Percentiles rank a stretch among this genome's conserved stretches.
These are phyloP conservation scores for Nomada goodeniana DNA, from an alignment of 2,888 invertebrate genomes.

Conservation along the genomic window DNA sequence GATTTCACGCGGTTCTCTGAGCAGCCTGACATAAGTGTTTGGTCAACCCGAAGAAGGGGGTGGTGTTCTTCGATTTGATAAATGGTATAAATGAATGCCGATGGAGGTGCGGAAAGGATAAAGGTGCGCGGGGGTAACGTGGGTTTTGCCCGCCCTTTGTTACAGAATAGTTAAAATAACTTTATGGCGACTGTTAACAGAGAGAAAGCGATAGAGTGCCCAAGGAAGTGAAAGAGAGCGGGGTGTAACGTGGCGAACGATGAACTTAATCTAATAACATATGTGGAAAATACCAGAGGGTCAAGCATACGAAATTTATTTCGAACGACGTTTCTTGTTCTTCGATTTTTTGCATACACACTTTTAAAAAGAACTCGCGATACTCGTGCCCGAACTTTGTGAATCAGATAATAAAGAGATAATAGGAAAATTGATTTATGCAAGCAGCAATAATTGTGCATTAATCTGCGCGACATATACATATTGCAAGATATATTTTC, in stretches of 20 bases:
- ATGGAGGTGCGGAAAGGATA: constrained; percentile 8
- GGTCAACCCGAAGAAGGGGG: background rate
- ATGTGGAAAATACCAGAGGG: constrained; percentile 20
- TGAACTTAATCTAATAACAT: constrained; percentile 71
- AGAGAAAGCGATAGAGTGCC: constrained; percentile 67
- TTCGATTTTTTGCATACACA: constrained; percentile 37
- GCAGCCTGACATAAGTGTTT: background rate
- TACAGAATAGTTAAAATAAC: constrained; percentile 74
- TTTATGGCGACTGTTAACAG: constrained; percentile 72
- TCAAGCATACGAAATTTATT: constrained; percentile 59
- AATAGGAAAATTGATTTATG: constrained; percentile 19
- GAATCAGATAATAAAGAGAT: constrained; percentile 26
- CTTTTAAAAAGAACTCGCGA: constrained; percentile 17
- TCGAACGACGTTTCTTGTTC: constrained; percentile 41
- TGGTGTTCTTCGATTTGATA: constrained; percentile 15
- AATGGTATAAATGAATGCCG: constrained; percentile 23
- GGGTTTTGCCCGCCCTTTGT: constrained; percentile 70
- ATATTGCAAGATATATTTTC: constrained; percentile 53
- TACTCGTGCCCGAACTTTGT: constrained; percentile 36
- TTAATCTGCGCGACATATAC: constrained; percentile 13
- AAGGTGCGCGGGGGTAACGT: constrained; percentile 29
- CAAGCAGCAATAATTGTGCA: constrained; percentile 13
- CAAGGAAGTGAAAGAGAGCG: constrained; percentile 64
- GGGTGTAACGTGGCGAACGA: constrained; percentile 64
- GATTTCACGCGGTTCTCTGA: background rate